Evolutionary conservation across 2,888 invertebrate species (phyloP).

Genomic region (Heliconius ethilla): DNA sequence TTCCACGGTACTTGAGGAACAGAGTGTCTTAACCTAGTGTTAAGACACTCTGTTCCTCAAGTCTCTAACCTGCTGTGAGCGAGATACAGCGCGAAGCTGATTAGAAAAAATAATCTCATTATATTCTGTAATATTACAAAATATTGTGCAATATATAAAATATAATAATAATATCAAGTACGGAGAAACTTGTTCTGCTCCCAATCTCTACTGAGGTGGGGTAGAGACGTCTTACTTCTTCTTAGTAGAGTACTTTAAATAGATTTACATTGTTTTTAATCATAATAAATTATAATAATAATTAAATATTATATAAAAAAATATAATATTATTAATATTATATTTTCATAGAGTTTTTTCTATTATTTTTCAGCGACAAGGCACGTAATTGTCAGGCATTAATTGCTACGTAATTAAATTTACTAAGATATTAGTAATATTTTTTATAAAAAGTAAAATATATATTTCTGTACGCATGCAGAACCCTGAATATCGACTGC

Average conservation of each 20-base stretch:
- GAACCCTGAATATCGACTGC: background rate
- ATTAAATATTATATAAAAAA: too few species aligned
- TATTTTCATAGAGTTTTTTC: background rate
- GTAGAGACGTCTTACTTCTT: slow-evolving; percentile 61
- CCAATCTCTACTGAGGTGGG: slow-evolving; percentile 58
- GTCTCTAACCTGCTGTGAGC: background rate
- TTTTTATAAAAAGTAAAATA: background rate
- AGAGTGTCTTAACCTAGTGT: background rate
- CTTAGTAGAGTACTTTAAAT: background rate
- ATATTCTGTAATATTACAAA: slow-evolving; percentile 35
- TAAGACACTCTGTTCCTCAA: too few species aligned
- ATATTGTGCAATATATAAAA: slow-evolving; percentile 58
- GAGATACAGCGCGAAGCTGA: background rate
- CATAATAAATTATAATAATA: too few species aligned
- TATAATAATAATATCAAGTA: slow-evolving; percentile 36
- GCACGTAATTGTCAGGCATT: too few species aligned
- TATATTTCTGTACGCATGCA: background rate
- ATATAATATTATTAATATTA: too few species aligned
- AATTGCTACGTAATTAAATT: background rate
- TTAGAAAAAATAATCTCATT: background rate
- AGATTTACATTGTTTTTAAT: background rate
- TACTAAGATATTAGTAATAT: background rate
- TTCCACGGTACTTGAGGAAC: background rate
- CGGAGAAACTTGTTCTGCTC: slow-evolving; percentile 21
- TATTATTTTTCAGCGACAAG: background rate